Evolutionary conservation across 2,797 vertebrate species (phyloP).

Genomic region (Karalla daura): DNA sequence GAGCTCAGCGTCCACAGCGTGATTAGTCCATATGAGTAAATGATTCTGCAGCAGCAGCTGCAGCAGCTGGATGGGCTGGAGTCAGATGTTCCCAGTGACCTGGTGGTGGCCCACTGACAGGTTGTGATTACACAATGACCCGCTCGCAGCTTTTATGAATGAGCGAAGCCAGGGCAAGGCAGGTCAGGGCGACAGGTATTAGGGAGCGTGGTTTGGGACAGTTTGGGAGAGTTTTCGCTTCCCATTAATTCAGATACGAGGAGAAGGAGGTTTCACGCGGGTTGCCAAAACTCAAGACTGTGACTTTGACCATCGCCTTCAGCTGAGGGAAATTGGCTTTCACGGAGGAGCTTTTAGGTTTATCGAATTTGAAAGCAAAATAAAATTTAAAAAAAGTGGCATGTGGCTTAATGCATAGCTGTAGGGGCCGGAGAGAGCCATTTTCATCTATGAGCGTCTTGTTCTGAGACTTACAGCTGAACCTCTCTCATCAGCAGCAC

Average conservation of each 20-base stretch:
- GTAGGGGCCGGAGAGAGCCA: background rate
- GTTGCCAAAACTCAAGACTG: conserved; percentile 37
- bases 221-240: conserved; percentile 3
- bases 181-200: background rate
- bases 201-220: background rate
- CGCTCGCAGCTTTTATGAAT: conserved; percentile 11
- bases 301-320: conserved; percentile 44
- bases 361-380: conserved; percentile 53
- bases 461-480: background rate
- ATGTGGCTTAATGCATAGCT: conserved; percentile 16
- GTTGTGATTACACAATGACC: background rate
- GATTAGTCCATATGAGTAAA: background rate
- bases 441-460: conserved; percentile 8
- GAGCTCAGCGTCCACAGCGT: background rate
- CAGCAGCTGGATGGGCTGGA: too few relatives aligned
- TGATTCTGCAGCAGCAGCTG: background rate
- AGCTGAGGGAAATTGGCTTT: conserved; percentile 60
- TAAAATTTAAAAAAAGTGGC: background rate
- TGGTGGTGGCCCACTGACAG: background rate
- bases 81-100: background rate
- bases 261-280: conserved; percentile 42
- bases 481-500: background rate
- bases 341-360: conserved; percentile 53
- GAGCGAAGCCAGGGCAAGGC: conserved; percentile 5
- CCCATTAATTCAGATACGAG: conserved; percentile 38